These are phyloP conservation scores for Camelus dromedarius DNA, from an alignment of 2,113 vertebrate genomes.

Conservation along the genomic window DNA sequence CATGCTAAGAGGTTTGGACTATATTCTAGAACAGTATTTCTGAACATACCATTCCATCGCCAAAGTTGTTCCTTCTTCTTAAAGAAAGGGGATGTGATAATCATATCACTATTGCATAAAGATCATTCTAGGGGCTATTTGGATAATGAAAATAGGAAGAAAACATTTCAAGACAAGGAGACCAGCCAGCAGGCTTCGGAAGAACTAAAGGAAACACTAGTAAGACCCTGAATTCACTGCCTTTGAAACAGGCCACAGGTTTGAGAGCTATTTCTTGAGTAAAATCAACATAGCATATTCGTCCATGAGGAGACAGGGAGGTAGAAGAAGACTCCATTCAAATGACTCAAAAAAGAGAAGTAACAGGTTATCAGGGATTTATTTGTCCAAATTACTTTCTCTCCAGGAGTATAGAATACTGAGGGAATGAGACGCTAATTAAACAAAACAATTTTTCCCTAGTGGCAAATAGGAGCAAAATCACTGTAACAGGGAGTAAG, in stretches of 20 bases:
- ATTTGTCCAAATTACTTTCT: not conserved
- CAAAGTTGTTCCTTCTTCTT: not conserved
- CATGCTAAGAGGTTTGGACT: not conserved
- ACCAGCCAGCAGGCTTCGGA: not conserved
- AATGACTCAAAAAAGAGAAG: not conserved
- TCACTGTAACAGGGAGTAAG: not conserved
- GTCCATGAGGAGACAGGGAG: not conserved
- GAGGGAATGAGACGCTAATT: not conserved
- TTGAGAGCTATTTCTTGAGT: not conserved
- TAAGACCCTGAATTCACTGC: not conserved
- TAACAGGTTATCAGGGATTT: not conserved
- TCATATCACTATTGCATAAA: not conserved
- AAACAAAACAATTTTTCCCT: not conserved
- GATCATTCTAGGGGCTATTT: not conserved
- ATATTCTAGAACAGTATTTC: not conserved
- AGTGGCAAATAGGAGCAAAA: not conserved
- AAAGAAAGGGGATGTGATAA: not conserved
- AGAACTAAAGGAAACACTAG: not conserved
- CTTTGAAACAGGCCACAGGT: too few relatives aligned
- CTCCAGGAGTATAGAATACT: not conserved
- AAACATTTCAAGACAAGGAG: not conserved
- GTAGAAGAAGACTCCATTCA: not conserved
- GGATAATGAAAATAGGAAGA: not conserved
- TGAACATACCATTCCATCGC: not conserved
- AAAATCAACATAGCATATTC: not conserved